Percentiles rank a stretch among this genome's conserved stretches.
Evolutionary conservation across 2,113 vertebrate species (phyloP).

Genomic region (Dolichallabes microphthalmus): DNA sequence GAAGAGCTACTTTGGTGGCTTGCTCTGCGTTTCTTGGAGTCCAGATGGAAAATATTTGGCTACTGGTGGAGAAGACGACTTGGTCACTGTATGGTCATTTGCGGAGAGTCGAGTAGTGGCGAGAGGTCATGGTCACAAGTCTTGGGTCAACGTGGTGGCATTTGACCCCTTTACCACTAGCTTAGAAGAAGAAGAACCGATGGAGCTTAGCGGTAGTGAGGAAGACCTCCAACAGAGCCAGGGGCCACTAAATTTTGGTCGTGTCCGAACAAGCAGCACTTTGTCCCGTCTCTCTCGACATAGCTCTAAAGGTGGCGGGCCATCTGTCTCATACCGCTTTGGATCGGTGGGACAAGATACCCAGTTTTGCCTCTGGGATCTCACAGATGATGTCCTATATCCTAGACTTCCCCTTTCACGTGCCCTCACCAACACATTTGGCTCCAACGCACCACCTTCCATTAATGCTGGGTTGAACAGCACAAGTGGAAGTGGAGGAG

Average conservation of each 20-base stretch:
- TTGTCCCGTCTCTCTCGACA: constrained; percentile 79
- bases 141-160: constrained; percentile 91
- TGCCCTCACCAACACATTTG: constrained; percentile 77
- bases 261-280: constrained; percentile 78
- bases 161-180: constrained; percentile 86
- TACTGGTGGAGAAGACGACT: constrained; percentile 86
- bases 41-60: constrained; percentile 88
- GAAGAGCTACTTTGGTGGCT: constrained; percentile 91
- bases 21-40: constrained; percentile 92
- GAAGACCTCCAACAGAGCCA: constrained; percentile 74
- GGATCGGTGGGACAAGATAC: constrained; percentile 92
- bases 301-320: constrained; percentile 69
- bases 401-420: constrained; percentile 78
- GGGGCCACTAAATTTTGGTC: constrained; percentile 65
- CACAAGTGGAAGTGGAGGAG: constrained; percentile 58
- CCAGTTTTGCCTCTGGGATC: constrained; percentile 90
- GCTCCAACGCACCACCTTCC: constrained; percentile 65
- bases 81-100: constrained; percentile 93
- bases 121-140: constrained; percentile 87
- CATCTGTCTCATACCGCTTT: constrained; percentile 82
- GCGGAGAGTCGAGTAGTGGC: constrained; percentile 84
- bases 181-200: constrained; percentile 76
- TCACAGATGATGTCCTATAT: constrained; percentile 83
- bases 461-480: constrained; percentile 68
- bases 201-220: constrained; percentile 73